Evolutionary conservation across 2,113 vertebrate genomes (phyloP), one percentile per base, ranked within the genome.

Genomic region (Speoplatyrhinus poulsoni): DNA sequence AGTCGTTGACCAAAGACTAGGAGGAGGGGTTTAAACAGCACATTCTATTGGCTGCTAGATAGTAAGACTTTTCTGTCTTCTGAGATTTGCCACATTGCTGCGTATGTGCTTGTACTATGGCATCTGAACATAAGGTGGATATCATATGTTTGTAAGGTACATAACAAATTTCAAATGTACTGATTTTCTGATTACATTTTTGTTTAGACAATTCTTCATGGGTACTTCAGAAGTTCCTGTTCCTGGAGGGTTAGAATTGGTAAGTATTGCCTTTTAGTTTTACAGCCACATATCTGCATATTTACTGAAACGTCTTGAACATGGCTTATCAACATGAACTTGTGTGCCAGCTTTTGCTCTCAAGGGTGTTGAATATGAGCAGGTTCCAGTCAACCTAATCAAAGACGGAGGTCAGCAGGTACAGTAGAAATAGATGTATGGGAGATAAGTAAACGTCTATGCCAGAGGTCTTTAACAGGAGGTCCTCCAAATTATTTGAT

Each of bases 221-320:
- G 95, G 81, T 99, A 98, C 87, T 99, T 95, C 91, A 95, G 96
- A 90, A 99, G 98, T 69, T 98, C 97, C 70, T 99, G 98, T 76
- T 94, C 97, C 6, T 99, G 97, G 97, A 95, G 98, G 86, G 98
- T 99, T 46, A 92, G 97, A 77, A 97, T 96, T 0, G 98, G 97
- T 99, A 93, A 96, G 95, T 74, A 13, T 7, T 49, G 11, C 5
- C 1, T 13, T 41, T 56, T 16, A 12, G 11, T 17, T 5, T 9
- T 26, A 26, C 26, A 1, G 55, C 12, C 8, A 3, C 19, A 54
- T 17, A 10, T 7, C 5, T 13, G 62, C 9, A 7, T 17, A 15
- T 15, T 46, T 12, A 16, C 58, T 12, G 36, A 41, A 41, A 8
- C 46, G 3, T 15, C n/a, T 46, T 49, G 8, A 2, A 3, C 26